phyloP scores from a whole-genome alignment of 2,797 vertebrate genomes.

The Chiloscyllium punctatum region DNA sequence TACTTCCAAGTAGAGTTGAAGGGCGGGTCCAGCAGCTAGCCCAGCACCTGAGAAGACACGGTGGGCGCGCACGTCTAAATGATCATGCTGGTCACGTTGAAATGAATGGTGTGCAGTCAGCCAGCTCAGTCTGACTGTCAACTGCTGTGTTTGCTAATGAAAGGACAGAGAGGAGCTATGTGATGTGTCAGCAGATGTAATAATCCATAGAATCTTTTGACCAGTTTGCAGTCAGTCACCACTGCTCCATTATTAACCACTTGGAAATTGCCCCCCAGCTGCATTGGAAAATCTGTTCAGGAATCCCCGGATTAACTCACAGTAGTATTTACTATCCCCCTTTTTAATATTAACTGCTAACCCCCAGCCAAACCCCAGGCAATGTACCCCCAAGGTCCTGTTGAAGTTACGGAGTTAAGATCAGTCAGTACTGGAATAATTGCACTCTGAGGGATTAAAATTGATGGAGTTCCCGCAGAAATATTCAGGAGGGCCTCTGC shows the following conservation, averaged over 20 bases:
- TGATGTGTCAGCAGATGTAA: slow-evolving; percentile 25
- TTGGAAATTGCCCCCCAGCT: neutral
- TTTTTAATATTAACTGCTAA: neutral
- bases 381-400: neutral
- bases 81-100: neutral
- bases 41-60: neutral
- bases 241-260: slow-evolving; percentile 1
- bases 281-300: neutral
- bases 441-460: neutral
- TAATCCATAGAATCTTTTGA: neutral
- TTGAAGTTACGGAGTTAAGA: neutral
- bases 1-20: neutral
- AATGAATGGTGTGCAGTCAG: neutral
- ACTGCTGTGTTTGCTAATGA: neutral
- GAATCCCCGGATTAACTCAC: neutral
- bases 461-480: neutral
- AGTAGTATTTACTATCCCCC: neutral
- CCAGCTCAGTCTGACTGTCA: neutral
- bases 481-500: neutral
- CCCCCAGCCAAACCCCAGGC: too few relatives aligned
- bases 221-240: neutral
- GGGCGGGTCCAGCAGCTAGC: neutral
- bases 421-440: neutral
- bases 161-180: neutral
- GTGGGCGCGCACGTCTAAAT: neutral